Percentiles rank a stretch among this genome's conserved stretches.
Evolutionary conservation across 2,888 invertebrate genomes (phyloP).

Genomic region (Microctonus aethiopoides): DNA sequence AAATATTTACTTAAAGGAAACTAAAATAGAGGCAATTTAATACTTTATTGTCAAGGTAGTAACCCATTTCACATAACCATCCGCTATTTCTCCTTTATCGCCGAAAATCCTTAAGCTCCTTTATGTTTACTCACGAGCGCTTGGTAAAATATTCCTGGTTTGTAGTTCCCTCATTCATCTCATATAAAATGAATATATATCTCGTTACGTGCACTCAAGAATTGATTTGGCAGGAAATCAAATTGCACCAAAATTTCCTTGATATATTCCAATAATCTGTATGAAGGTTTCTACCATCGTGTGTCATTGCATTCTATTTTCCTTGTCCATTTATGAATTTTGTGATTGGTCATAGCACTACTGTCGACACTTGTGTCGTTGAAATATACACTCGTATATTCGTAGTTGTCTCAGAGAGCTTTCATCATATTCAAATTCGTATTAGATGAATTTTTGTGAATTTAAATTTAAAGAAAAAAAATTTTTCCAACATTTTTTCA

Average conservation of each 20-base stretch:
- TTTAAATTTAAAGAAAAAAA: neutral
- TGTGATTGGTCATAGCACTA: neutral
- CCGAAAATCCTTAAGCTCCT: neutral
- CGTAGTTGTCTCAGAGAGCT: neutral
- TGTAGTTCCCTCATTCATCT: neutral
- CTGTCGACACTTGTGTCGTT: neutral
- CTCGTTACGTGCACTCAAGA: slow-evolving; percentile 12
- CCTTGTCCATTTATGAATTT: neutral
- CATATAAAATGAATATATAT: neutral
- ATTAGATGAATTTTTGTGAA: neutral
- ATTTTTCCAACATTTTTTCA: neutral
- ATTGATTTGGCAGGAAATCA: slow-evolving; percentile 31
- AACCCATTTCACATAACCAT: neutral
- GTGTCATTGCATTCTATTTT: neutral
- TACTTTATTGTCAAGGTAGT: neutral
- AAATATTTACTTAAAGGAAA: neutral
- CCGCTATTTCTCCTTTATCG: neutral
- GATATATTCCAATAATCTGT: neutral
- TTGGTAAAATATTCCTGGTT: neutral
- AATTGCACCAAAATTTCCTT: slow-evolving; percentile 20
- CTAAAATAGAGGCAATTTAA: neutral
- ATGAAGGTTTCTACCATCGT: neutral
- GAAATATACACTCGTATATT: neutral
- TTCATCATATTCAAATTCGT: neutral
- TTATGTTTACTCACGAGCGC: neutral